Conservation (phyloP, 1,140 invertebrate species). For the Drosophila sp. region DNA sequence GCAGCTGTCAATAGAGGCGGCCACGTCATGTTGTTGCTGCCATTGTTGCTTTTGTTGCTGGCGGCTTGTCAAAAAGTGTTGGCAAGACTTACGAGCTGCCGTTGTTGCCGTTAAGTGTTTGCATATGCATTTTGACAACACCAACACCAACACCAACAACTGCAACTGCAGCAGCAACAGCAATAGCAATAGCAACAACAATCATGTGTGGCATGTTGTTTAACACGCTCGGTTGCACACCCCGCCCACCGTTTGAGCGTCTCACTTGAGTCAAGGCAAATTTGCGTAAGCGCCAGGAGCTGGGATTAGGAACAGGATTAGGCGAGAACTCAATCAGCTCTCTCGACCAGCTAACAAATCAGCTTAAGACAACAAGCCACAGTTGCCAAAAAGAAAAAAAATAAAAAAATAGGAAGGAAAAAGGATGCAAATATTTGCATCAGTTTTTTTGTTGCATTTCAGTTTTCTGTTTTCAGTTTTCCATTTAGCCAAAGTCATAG, state of each 20-base stretch:
- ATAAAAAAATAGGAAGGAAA: background rate
- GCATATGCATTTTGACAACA: slow-evolving; percentile 66
- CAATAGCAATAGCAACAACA: slow-evolving; percentile 8
- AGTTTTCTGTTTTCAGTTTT: slow-evolving; percentile 27
- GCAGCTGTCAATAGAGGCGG: slow-evolving; percentile 74
- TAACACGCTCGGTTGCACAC: slow-evolving; percentile 54
- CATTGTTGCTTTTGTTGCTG: slow-evolving; percentile 30
- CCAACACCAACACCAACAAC: slow-evolving; percentile 1
- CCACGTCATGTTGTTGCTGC: slow-evolving; percentile 57
- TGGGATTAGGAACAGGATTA: slow-evolving; percentile 21
- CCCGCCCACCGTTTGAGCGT: background rate
- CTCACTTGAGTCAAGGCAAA: slow-evolving; percentile 47
- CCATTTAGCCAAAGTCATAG: slow-evolving; percentile 59
- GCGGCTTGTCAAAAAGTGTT: slow-evolving; percentile 71
- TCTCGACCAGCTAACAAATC: slow-evolving; percentile 74
- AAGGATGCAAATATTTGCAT: slow-evolving; percentile 68
- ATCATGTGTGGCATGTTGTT: slow-evolving; percentile 70
- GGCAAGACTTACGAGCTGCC: slow-evolving; percentile 61
- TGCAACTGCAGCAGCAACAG: background rate
- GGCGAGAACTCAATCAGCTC: slow-evolving; percentile 69
- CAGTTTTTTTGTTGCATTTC: slow-evolving; percentile 34
- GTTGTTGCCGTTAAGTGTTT: slow-evolving; percentile 72
- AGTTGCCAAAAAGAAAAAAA: slow-evolving; percentile 1
- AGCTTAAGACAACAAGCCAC: slow-evolving; percentile 75
- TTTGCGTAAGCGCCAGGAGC: slow-evolving; percentile 29